Base-by-base conservation (phyloP, 2,888 invertebrate genomes). In the Coenonympha glycerion region DNA sequence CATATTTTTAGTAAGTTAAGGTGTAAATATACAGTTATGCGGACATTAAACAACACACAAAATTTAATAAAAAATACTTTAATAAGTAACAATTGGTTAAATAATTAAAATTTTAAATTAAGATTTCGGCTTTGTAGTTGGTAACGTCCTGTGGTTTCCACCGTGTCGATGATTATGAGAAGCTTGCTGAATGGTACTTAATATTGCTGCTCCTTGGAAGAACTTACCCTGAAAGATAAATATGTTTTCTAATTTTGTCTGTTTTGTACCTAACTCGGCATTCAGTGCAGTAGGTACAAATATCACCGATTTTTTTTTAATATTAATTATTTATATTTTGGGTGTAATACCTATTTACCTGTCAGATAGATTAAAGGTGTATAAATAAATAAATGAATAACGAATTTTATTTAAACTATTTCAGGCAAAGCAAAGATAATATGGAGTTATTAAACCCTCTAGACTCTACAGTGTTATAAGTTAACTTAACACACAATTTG, bases 171-270 rank as follows among this genome's bases (percentile, higher is more conserved):
- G 48, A 41, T 54, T 53, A n/a, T 68, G 69, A 16, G 67, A 52
- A 2, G 68, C 69, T 28, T 69, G 66, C 31, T 69, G 68, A 0
- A 75, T 64, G 2, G 70, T 65, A 8, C 68, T 57, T 3, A 62
- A 61, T 28, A 71, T 61, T 1, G 71, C 72, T 3, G 68, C 73
- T 3, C 72, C 72, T 56, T 64, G 61, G 1, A 71, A 63, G 47
- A 77, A 69, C 49, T 64, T 70, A 21, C 62, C 64, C 76, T 76
- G 64, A 37, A 59, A 59, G 31, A 2, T 21, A 62, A 63, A 36
- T 49, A 15, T 40, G 37, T 41, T 47, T 22, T 47, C 22, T 30
- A 37, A 21, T 46, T 30, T 36, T 22, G 11, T 41, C 1, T 37
- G 41, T 19, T 13, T n/a, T 9, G 3, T 45, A 26, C 4, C 6